Evolutionary conservation across 2,888 invertebrate genomes (phyloP), one percentile per base, ranked within the genome.

Genomic region (Caenorhabditis panamensis): DNA sequence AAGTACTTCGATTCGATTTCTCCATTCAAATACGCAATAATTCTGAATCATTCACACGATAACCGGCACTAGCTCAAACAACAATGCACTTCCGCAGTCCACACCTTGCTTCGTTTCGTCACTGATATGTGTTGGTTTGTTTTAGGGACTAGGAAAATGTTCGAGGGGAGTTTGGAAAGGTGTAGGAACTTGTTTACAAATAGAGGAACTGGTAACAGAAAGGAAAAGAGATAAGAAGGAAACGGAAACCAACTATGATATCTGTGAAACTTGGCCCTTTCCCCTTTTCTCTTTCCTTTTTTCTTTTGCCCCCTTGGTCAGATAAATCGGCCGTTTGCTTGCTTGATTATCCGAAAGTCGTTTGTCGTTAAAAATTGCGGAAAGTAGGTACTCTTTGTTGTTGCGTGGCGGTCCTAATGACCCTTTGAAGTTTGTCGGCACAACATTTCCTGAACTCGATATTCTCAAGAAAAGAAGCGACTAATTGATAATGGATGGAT

Each of bases 31-130:
- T 53, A 73, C 11, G n/a, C 31, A 4, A 18, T 6, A 72, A 76
- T 76, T 76, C 75, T 76, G 68, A 77, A 77, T 77, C 56, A 69
- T 69, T 77, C 76, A 56, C 76, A 77, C 67, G 63, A 68, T 68
- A 77, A 77, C 76, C 76, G 76, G 76, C 76, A 73, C 76, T 41
- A 68, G 63, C 68, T 63, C 76, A 68, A 77, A 67, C 61, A 24
- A 26, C 56, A 66, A 37, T 2, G 31, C 56, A 54, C 59, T 24
- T 51, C 24, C 24, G 8, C 31, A 31, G n/a, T n/a, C 61, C 76
- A 56, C 76, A 68, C 76, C 68, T 77, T 67, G 47, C 36, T 59
- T 37, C 28, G 47, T 59, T 58, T 59, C 76, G 68, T 77, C 76
- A 68, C 66, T 73, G 73, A 73, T 73, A 73, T 73, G 58, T 37